Evolutionary conservation across 2,113 vertebrate genomes (phyloP), one percentile per base, ranked within the genome.

Genomic region (Heterotis niloticus): DNA sequence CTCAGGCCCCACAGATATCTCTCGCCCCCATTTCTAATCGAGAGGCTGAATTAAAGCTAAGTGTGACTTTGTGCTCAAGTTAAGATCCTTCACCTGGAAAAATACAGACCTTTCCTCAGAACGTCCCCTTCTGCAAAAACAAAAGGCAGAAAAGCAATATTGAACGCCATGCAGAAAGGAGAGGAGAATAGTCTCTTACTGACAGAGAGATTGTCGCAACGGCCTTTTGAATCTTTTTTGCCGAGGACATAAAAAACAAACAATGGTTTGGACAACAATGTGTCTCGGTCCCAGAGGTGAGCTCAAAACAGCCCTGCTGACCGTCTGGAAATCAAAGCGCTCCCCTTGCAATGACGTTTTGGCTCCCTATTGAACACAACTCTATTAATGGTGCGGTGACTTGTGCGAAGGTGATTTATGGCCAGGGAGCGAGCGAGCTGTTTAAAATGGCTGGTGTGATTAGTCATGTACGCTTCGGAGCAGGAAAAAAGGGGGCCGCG

Each of bases 381-480:
- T 90, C 88, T 89, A 89, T 92, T 92, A 89, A 86, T 73, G 81
- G 86, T 88, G 88, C 88, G 88, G 90, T 89, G 85, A 87, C 86
- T 85, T 67, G 82, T 84, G 90, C 89, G 87, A 87, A 88, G 84
- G 88, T 93, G 91, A 92, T 92, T 92, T 92, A 93, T 92, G 85
- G 89, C 89, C 87, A 87, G 82, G 76, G 85, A 90, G 88, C 81
- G 86, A 86, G 90, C 86, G 85, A 89, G 89, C 91, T 91, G 89
- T 92, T 92, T 91, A 90, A 92, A 92, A 89, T 88, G 90, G 88
- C 90, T 86, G 86, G 81, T 87, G 90, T 90, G 90, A 93, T 93
- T 92, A 93, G 90, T 93, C 92, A 93, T 91, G 88, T 91, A 87
- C 88, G 89, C 85, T 81, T 84, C 82, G 77, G 87, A 90, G 87